Evolutionary conservation across 2,888 invertebrate species (phyloP), one percentile per base, ranked within the genome.

Genomic region (Pandemis heparana): DNA sequence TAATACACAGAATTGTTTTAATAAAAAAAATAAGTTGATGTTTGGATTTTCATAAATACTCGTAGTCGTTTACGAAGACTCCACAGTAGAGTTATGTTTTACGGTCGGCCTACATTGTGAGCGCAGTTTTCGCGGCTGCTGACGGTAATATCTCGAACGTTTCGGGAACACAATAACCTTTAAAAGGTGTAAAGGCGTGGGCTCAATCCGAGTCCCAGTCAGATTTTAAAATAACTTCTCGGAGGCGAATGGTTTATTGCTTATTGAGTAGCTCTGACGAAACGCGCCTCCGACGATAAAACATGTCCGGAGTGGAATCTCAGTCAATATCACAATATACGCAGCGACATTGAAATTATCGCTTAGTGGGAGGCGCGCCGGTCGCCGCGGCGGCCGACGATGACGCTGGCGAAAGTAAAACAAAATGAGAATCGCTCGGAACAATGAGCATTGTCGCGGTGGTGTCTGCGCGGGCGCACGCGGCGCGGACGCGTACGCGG

Each of bases 211-310:
- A 87, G 85, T 87, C 86, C 86, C 87, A 85, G 89, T 80, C 88
- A 81, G 86, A 88, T 87, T 92, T 91, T 89, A 91, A 92, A 92
- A 92, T 91, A 92, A 92, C 91, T 92, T 91, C 91, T 91, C 87
- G 90, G 89, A 91, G 91, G 88, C 89, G 93, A 90, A 92, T 92
- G 91, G 92, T 94, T 94, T 94, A 94, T 93, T 91, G 94, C 94
- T 93, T 93, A 94, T 94, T 94, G 94, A 93, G 92, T 87, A 89
- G 91, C 88, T 86, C 91, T 90, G 92, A 92, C 91, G 92, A 90
- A 89, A 89, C 89, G 90, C 91, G 90, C 88, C 89, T 87, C 86
- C 82, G 90, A 89, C 88, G 87, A 91, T 90, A 91, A 91, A 92
- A 91, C 90, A 89, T 88, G 87, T 86, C 83, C 85, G 84, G 87